Conservation (phyloP, 2,797 vertebrate genomes). For the Morelia viridis region DNA sequence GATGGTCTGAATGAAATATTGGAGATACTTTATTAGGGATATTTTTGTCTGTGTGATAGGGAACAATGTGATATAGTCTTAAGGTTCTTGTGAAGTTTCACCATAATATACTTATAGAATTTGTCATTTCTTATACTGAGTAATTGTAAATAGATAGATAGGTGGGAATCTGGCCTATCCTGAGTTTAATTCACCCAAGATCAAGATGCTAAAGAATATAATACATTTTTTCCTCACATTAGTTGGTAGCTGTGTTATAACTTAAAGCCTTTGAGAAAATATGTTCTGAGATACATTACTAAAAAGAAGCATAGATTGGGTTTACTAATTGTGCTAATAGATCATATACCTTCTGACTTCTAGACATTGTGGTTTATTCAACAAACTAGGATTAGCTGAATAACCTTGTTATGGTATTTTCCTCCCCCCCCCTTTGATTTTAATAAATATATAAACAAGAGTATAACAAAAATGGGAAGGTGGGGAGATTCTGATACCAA, state of each 20-base stretch:
- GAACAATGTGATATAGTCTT: background rate
- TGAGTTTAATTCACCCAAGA: background rate
- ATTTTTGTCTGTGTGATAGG: background rate
- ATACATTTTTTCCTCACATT: background rate
- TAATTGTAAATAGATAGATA: background rate
- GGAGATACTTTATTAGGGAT: background rate
- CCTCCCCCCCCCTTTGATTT: background rate
- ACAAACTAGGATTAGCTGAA: background rate
- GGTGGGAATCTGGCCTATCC: background rate
- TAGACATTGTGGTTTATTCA: background rate
- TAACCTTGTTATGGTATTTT: background rate
- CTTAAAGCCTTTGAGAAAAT: background rate
- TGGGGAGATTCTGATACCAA: no score
- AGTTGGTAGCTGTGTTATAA: background rate
- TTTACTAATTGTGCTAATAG: background rate
- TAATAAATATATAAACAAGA: background rate
- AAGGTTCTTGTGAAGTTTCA: background rate
- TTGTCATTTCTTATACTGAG: background rate
- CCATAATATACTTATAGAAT: background rate
- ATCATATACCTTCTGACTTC: background rate
- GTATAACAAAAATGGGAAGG: background rate
- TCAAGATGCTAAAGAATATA: background rate
- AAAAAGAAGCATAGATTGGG: background rate
- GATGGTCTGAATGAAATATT: background rate
- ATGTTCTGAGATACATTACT: background rate